Base-by-base conservation (phyloP, 2,888 invertebrate genomes). In the Polymixis flavicincta region DNA sequence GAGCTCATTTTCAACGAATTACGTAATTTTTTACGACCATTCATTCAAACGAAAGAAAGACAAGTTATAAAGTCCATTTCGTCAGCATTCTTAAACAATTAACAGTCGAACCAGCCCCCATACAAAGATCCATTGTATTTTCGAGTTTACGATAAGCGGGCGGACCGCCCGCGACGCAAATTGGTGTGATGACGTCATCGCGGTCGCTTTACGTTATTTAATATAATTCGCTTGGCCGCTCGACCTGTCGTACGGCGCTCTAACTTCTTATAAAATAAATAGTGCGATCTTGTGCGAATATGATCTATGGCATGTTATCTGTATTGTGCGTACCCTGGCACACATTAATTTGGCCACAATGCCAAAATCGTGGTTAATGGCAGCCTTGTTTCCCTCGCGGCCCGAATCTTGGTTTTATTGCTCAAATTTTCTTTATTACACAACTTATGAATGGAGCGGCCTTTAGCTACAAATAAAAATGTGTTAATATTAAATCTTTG, bases 341-440 rank as follows among this genome's bases (percentile, higher is more conserved):
- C 89, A 88, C 91, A 92, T 91, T 92, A 92, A 92, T 92, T 89
- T 86, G 74, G 78, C 89, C 90, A 90, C 91, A 91, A 92, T 90
- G 88, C 89, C 89, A 88, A 90, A 90, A 90, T 87, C 88, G 89
- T 89, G 88, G 89, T 91, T 92, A 92, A 92, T 88, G 88, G 87
- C 85, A 74, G 74, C 76, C 83, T 71, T 85, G 78, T 85, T 37
- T 89, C 87, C 89, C 87, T 81, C 75, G 85, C 76, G 86, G 86
- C 86, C 87, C 87, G 87, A 90, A 89, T 91, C 90, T 90, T 86
- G 83, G 85, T 86, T 92, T 92, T 92, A 92, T 91, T 87, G 89
- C 91, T 85, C 82, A 90, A 92, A 92, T 92, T 92, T 92, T 92
- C 92, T 92, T 92, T 92, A 92, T 91, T 91, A 87, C 90, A 85